Evolutionary conservation across 2,888 invertebrate species (phyloP).

Genomic region (Caenorhabditis imperialis): DNA sequence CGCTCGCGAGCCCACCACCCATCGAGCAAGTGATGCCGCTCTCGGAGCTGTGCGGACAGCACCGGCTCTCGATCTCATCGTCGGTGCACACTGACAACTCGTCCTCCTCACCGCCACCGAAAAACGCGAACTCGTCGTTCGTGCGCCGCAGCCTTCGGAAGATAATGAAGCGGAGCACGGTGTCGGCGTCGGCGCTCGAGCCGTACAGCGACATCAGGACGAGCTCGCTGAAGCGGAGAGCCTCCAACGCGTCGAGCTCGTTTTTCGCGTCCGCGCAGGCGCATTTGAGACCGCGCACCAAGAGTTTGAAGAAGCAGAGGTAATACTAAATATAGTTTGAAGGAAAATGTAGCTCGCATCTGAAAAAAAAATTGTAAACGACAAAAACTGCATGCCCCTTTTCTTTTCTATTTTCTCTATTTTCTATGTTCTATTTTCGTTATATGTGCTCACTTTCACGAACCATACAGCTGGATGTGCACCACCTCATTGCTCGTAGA

Average conservation of each 20-base stretch:
- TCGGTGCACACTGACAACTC: conserved; percentile 28
- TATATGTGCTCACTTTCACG: neutral
- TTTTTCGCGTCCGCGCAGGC: conserved; percentile 50
- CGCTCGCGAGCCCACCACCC: no score
- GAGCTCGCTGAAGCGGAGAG: conserved; percentile 44
- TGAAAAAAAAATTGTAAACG: no score
- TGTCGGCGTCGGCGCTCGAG: conserved; percentile 33
- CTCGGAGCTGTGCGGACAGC: conserved; percentile 36
- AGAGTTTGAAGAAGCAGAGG: conserved; percentile 56
- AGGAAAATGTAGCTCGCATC: neutral
- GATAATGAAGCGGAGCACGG: conserved; percentile 46
- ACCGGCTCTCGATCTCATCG: conserved; percentile 34
- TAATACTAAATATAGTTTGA: no score
- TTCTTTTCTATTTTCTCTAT: neutral
- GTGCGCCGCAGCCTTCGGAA: conserved; percentile 48
- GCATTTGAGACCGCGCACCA: conserved; percentile 45
- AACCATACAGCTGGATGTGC: conserved; percentile 36
- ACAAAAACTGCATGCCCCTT: no score
- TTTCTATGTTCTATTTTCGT: no score
- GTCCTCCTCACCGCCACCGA: conserved; percentile 14
- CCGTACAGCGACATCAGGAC: conserved; percentile 23
- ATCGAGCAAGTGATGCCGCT: conserved; percentile 39
- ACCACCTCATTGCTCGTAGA: conserved; percentile 30
- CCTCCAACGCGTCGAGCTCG: conserved; percentile 40
- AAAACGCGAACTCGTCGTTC: conserved; percentile 25